Evolutionary conservation across 1,140 invertebrate genomes (phyloP).

Genomic region (Dendrolimus kikuchii): DNA sequence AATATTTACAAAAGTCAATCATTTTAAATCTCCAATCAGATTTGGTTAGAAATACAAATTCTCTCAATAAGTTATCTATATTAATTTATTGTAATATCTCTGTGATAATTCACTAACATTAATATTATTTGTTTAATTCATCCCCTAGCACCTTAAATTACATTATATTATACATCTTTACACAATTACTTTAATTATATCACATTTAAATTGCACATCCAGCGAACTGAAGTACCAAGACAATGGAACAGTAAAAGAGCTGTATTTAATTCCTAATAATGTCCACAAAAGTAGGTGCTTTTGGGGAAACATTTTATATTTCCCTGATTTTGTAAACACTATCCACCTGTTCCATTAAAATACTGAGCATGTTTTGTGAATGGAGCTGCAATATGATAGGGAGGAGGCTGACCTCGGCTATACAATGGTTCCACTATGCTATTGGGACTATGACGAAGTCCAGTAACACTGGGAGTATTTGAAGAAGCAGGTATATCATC

Average conservation of each 20-base stretch:
- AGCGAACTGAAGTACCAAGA: slow-evolving; percentile 36
- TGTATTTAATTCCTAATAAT: slow-evolving; percentile 13
- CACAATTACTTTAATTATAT: slow-evolving; percentile 48
- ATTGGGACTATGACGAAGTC: slow-evolving; percentile 50
- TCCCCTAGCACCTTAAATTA: slow-evolving; percentile 60
- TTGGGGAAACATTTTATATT: slow-evolving; percentile 17
- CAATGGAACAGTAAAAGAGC: slow-evolving; percentile 17
- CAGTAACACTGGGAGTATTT: slow-evolving; percentile 45
- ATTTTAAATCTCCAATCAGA: slow-evolving; percentile 22
- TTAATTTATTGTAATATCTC: no score
- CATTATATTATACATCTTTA: slow-evolving; percentile 21
- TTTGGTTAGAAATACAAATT: slow-evolving; percentile 5
- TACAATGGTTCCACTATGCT: slow-evolving; percentile 45
- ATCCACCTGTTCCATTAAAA: slow-evolving; percentile 67
- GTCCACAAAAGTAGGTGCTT: slow-evolving; percentile 22
- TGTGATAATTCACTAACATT: neutral
- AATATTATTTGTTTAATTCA: slow-evolving; percentile 44
- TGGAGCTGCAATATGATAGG: slow-evolving; percentile 70
- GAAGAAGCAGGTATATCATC: slow-evolving; percentile 52
- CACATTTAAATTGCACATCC: slow-evolving; percentile 66
- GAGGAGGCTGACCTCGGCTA: slow-evolving; percentile 57
- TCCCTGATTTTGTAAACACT: slow-evolving; percentile 27
- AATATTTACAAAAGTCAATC: slow-evolving; percentile 7
- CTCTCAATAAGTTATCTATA: neutral
- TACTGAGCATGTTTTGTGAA: slow-evolving; percentile 72